phyloP scores from a whole-genome alignment of 2,888 invertebrate species.

The Orthosia gothica region DNA sequence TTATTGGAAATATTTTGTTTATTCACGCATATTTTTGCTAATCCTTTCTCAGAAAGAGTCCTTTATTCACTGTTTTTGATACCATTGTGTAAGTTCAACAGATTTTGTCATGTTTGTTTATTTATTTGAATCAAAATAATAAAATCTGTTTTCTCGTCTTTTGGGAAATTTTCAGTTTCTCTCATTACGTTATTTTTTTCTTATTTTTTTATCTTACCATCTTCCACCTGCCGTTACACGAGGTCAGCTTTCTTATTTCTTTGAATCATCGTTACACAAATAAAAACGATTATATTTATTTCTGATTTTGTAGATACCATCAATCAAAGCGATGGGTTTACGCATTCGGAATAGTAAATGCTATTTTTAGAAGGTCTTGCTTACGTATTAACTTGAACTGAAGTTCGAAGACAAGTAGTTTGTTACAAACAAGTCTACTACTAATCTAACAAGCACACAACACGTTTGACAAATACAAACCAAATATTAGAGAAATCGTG shows the following conservation, averaged over 20 bases:
- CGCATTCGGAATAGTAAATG: slow-evolving; percentile 46
- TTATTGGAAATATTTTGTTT: slow-evolving; percentile 21
- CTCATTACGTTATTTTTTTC: background rate
- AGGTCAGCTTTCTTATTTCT: slow-evolving; percentile 38
- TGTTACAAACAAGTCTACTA: slow-evolving; percentile 34
- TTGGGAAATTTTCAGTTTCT: background rate
- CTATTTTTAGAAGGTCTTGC: slow-evolving; percentile 10
- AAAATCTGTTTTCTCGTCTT: background rate
- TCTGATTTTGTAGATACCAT: slow-evolving; percentile 37
- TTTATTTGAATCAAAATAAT: background rate
- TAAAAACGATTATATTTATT: slow-evolving; percentile 7
- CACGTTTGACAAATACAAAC: slow-evolving; percentile 59
- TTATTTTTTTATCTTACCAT: background rate
- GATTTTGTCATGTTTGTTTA: background rate
- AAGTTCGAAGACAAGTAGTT: slow-evolving; percentile 21
- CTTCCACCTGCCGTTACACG: slow-evolving; percentile 11
- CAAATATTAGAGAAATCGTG: slow-evolving; percentile 80
- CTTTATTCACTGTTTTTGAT: background rate
- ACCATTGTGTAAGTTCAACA: background rate
- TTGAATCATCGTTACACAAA: slow-evolving; percentile 23
- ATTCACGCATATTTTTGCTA: slow-evolving; percentile 5
- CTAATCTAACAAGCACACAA: slow-evolving; percentile 33
- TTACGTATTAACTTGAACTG: slow-evolving; percentile 14
- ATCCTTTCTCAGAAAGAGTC: slow-evolving; percentile 18
- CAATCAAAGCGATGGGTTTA: slow-evolving; percentile 46